Conservation (phyloP, 1,140 invertebrate genomes). For the Pseudoatta argentina region DNA sequence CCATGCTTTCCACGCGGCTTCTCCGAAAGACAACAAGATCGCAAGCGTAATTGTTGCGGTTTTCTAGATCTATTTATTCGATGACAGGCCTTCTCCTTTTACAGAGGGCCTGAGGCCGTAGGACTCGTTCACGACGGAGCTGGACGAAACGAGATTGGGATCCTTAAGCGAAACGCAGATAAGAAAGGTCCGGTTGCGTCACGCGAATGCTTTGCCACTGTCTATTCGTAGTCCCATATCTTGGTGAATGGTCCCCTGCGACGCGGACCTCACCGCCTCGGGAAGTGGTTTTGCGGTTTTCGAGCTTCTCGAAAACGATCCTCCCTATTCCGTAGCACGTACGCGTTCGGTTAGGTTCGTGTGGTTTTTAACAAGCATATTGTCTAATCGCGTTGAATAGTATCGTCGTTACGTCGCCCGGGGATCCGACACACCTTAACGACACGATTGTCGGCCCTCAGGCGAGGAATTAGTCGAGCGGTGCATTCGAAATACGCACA, state of each 20-base stretch:
- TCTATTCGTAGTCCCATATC: background rate
- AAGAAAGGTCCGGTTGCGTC: constrained; percentile 22
- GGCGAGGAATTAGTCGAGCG: constrained; percentile 21
- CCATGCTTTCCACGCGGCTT: background rate
- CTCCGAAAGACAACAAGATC: background rate
- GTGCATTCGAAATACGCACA: constrained; percentile 35
- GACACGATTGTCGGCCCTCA: constrained; percentile 51
- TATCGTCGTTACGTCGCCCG: constrained; percentile 56
- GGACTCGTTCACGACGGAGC: background rate
- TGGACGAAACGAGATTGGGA: constrained; percentile 24
- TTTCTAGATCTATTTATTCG: constrained; percentile 58
- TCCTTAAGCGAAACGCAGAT: constrained; percentile 19
- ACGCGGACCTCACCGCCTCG: constrained; percentile 9
- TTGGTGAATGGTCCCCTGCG: background rate
- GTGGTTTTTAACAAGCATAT: constrained; percentile 62
- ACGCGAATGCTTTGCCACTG: constrained; percentile 11
- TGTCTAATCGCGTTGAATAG: constrained; percentile 57
- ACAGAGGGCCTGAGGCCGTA: background rate
- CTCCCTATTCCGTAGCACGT: constrained; percentile 35
- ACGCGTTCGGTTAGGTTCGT: constrained; percentile 50
- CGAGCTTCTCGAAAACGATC: constrained; percentile 45
- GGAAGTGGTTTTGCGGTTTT: constrained; percentile 45
- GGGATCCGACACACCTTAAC: constrained; percentile 35
- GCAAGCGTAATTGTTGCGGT: constrained; percentile 31
- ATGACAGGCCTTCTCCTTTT: constrained; percentile 36